These are phyloP conservation scores for Orthonyx spaldingii DNA, from an alignment of 2,113 vertebrate species.

Conservation along the genomic window DNA sequence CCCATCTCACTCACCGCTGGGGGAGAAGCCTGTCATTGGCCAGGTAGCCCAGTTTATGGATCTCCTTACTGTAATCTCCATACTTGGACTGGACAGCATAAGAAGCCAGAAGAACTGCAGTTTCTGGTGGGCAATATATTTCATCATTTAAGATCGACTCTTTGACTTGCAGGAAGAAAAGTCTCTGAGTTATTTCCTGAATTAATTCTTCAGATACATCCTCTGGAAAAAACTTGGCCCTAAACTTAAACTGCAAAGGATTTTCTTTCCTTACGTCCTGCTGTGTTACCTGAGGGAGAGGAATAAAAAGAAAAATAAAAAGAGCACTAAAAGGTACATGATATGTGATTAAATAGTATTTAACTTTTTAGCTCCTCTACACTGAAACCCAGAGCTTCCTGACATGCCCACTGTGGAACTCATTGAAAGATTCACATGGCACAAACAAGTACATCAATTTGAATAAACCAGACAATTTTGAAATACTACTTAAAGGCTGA, in stretches of 20 bases:
- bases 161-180: constrained; percentile 98
- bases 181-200: constrained; percentile 96
- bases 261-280: constrained; percentile 98
- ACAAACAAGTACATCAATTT: neutral
- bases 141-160: constrained; percentile 97
- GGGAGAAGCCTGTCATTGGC: constrained; percentile 92
- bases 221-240: constrained; percentile 97
- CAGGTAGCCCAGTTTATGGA: constrained; percentile 90
- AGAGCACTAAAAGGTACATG: neutral
- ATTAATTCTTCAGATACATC: constrained; percentile 97
- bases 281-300: constrained; percentile 83
- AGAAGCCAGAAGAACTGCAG: constrained; percentile 91
- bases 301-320: constrained; percentile 17
- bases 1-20: constrained; percentile 82
- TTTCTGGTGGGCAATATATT: constrained; percentile 98
- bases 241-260: constrained; percentile 94
- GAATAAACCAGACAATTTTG: neutral
- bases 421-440: neutral
- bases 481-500: neutral
- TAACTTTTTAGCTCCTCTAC: neutral
- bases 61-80: constrained; percentile 89
- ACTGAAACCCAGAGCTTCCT: neutral
- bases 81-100: constrained; percentile 97
- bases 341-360: neutral
- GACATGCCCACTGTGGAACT: neutral